Evolutionary conservation across 2,888 invertebrate genomes (phyloP), one percentile per base, ranked within the genome.

Genomic region (Mantis religiosa): DNA sequence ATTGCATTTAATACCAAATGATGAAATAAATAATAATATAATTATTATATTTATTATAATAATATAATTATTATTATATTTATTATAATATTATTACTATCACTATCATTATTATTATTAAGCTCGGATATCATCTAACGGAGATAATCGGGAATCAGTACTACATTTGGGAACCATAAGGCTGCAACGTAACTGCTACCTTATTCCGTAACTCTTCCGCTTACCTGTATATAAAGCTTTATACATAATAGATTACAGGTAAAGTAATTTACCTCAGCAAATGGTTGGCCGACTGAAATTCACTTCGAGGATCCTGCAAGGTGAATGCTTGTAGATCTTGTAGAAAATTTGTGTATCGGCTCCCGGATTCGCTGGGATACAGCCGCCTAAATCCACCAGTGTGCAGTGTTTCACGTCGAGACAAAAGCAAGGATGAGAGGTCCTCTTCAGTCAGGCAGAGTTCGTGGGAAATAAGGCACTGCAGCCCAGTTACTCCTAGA

Each of bases 361-460:
- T 87, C 20, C 87, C 87, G 30, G 87, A 87, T 12, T 87, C 87
- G 12, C 90, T 89, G 2, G 91, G 91, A 27, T 91, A 91, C n/a
- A 91, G 81, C 82, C 90, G 89, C 20, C 91, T 91, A 90, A 92
- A 93, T 25, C 91, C 92, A 28, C 91, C 91, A 47, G 90, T 90
- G 83, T 91, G 91, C 83, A 91, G 89, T 9, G 91, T 90, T 89
- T 93, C 92, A 89, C 92, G 90, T 27, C 92, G 90, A 8, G 91
- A 91, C 86, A 92, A 91, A 85, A 93, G 90, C 12, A 93, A 90
- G 89, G 91, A 92, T 3, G 90, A 83, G 20, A 92, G 90, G 90
- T 93, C 92, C 8, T 91, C 91, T 25, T 91, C 90, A 47, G 92
- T 91, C 85, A 93, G 91, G 90, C 93, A 93, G 85, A 93, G 88